Evolutionary conservation across 2,113 vertebrate species (phyloP).

Genomic region (Archilochus colubris): DNA sequence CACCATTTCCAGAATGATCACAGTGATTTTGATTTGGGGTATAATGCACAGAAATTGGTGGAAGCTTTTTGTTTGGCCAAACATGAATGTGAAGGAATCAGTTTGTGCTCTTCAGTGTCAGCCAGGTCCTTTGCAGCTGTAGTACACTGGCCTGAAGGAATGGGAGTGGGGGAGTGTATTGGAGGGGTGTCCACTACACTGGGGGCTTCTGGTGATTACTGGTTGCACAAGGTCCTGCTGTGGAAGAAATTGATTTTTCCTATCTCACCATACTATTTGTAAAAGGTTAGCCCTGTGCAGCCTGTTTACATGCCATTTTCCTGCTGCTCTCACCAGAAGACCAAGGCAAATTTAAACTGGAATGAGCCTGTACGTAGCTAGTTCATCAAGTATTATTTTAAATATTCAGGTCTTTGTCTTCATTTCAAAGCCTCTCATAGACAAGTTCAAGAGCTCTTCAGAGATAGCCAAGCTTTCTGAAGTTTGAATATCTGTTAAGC

Average conservation of each 20-base stretch:
- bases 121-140: neutral
- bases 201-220: neutral
- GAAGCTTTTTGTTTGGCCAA: neutral
- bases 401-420: neutral
- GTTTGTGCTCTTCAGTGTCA: neutral
- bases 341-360: neutral
- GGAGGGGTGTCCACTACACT: fast-evolving
- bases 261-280: neutral
- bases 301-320: neutral
- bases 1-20: neutral
- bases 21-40: neutral
- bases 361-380: neutral
- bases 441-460: neutral
- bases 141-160: neutral
- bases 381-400: neutral
- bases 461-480: neutral
- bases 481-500: neutral
- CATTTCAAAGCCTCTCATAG: neutral
- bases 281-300: neutral
- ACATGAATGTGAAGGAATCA: neutral
- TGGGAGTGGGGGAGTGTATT: neutral
- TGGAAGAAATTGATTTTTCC: neutral
- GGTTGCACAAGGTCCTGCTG: neutral
- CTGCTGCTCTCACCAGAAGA: neutral
- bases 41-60: neutral